Conservation (phyloP, 2,888 invertebrate species). For the Lithodes maja region DNA sequence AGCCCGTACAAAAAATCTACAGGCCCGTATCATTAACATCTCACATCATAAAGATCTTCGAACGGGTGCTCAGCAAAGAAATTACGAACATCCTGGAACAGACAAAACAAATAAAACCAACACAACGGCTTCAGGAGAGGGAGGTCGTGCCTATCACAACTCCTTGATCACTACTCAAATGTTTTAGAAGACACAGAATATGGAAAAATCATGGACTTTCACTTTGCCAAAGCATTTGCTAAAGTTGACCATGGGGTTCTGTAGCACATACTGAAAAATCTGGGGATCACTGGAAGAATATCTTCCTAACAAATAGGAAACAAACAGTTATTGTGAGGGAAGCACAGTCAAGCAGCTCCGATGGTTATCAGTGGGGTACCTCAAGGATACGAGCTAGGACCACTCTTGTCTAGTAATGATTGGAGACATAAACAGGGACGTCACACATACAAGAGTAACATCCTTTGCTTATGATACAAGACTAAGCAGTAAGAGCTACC, state of each 20-base stretch:
- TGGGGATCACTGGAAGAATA: constrained; percentile 15
- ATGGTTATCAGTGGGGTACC: constrained; percentile 20
- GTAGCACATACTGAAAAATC: background rate
- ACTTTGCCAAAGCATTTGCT: constrained; percentile 26
- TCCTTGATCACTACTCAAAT: constrained; percentile 3
- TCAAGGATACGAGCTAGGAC: constrained; percentile 14
- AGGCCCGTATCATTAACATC: constrained; percentile 9
- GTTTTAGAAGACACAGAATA: background rate
- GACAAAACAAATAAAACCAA: background rate
- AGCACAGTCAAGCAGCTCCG: background rate
- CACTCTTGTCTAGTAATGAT: background rate
- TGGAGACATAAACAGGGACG: constrained; percentile 15
- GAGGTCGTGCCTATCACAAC: constrained; percentile 19
- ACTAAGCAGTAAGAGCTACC: background rate
- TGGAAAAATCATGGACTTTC: background rate
- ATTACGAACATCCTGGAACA: background rate
- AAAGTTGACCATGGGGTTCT: constrained; percentile 27
- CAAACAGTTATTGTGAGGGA: constrained; percentile 15
- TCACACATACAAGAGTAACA: background rate
- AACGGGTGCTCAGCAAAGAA: constrained; percentile 2
- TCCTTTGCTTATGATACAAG: constrained; percentile 23
- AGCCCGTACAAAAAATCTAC: background rate
- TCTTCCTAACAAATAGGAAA: constrained; percentile 10
- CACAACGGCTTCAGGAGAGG: constrained; percentile 15
- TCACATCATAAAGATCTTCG: constrained; percentile 21